Percentiles rank a stretch among this genome's conserved stretches.
These are phyloP conservation scores for Drosophila takahashii DNA, from an alignment of 1,140 invertebrate genomes.

Conservation along the genomic window DNA sequence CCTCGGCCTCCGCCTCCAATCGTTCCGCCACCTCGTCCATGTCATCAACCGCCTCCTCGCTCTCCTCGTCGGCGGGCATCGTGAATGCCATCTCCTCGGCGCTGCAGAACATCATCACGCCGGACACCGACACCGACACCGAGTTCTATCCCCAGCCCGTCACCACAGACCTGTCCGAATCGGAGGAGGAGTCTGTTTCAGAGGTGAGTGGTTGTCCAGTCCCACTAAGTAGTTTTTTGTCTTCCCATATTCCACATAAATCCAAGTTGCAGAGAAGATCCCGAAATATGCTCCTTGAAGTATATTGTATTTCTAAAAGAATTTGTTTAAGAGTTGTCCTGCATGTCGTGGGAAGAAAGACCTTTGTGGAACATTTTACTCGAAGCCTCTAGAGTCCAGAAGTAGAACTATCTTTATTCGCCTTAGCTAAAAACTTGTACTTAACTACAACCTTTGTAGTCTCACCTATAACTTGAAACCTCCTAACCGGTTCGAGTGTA, in stretches of 20 bases:
- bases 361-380: background rate
- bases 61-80: constrained; percentile 72
- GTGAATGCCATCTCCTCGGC: constrained; percentile 74
- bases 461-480: background rate
- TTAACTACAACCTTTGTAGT: background rate
- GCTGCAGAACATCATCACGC: constrained; percentile 72
- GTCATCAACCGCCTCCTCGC: constrained; percentile 75
- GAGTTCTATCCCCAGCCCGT: constrained; percentile 89
- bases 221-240: background rate
- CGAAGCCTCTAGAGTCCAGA: background rate
- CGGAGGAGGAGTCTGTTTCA: constrained; percentile 96
- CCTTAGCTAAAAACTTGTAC: background rate
- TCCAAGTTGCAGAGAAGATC: too few species aligned
- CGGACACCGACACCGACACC: constrained; percentile 86
- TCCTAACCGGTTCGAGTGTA: background rate
- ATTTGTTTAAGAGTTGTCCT: background rate
- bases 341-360: too few species aligned
- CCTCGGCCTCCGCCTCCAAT: constrained; percentile 56
- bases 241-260: background rate
- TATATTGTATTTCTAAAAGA: background rate
- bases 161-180: constrained; percentile 95
- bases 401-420: background rate
- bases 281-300: too few species aligned
- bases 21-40: constrained; percentile 69
- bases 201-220: constrained; percentile 92